Percentiles rank a stretch among this genome's conserved stretches.
Evolutionary conservation across 1,140 invertebrate genomes (phyloP).

Genomic region (Probaryconus sp.): DNA sequence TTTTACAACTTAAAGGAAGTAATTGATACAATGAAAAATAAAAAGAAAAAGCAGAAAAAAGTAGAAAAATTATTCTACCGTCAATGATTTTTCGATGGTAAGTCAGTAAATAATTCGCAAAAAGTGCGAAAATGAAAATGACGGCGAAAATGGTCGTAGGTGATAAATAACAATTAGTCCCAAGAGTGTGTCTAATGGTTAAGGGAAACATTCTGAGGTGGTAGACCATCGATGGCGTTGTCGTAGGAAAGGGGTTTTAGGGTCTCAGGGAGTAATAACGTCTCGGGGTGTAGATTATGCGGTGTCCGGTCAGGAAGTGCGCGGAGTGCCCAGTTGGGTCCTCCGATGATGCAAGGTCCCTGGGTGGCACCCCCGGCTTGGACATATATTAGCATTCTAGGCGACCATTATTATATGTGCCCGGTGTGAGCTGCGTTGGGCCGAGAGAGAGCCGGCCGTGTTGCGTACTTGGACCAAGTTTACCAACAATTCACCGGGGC

Average conservation of each 20-base stretch:
- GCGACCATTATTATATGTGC: conserved; percentile 78
- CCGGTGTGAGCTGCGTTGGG: conserved; percentile 75
- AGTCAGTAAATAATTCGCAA: too few relatives aligned
- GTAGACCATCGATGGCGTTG: conserved; percentile 21
- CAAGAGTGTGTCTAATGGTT: conserved; percentile 37
- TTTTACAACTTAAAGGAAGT: too few relatives aligned
- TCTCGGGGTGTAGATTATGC: conserved; percentile 77
- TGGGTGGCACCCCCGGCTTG: conserved; percentile 72
- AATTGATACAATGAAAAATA: too few relatives aligned
- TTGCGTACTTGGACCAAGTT: conserved; percentile 79
- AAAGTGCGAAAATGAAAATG: too few relatives aligned
- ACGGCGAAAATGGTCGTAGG: too few relatives aligned
- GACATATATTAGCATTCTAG: conserved; percentile 80
- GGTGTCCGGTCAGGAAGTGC: conserved; percentile 73
- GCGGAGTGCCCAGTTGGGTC: conserved; percentile 78
- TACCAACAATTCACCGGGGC: conserved; percentile 78
- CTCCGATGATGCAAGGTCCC: conserved; percentile 79
- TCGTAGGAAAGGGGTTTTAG: conserved; percentile 70
- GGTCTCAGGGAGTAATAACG: conserved; percentile 78
- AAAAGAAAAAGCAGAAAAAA: too few relatives aligned
- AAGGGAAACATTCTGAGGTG: conserved; percentile 48
- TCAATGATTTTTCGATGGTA: too few relatives aligned
- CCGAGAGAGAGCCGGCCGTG: conserved; percentile 72
- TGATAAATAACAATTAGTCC: conserved; percentile 55
- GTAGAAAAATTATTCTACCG: too few relatives aligned